These are phyloP conservation scores for Cervus canadensis DNA, from an alignment of 2,113 vertebrate species.

Conservation along the genomic window DNA sequence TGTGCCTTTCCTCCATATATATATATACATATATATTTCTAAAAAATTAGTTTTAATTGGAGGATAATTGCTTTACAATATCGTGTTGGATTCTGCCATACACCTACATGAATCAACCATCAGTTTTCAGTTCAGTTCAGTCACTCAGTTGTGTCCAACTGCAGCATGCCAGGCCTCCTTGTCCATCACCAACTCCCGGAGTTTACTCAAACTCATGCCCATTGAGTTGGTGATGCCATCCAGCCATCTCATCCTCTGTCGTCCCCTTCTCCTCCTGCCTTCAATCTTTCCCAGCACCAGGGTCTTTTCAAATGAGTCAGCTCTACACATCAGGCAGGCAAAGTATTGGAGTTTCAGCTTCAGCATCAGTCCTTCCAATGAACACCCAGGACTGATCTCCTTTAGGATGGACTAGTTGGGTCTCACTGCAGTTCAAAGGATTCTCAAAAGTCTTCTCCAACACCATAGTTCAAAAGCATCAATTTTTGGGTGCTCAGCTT, in stretches of 20 bases:
- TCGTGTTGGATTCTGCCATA: neutral
- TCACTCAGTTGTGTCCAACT: neutral
- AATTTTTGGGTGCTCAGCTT: neutral
- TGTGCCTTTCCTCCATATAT: neutral
- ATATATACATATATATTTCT: no score
- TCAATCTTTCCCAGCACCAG: neutral
- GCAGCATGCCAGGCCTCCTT: neutral
- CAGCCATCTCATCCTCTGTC: neutral
- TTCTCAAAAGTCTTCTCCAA: neutral
- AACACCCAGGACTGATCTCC: neutral
- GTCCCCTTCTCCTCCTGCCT: rapidly evolving
- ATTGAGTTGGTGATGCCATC: neutral
- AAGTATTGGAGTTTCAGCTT: neutral
- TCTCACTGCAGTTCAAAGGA: no score
- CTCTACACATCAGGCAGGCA: neutral
- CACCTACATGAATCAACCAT: neutral
- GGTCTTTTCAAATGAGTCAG: neutral
- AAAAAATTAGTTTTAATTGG: neutral
- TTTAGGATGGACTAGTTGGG: neutral
- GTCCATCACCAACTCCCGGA: neutral
- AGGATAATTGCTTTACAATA: neutral
- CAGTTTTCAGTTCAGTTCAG: neutral
- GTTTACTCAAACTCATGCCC: neutral
- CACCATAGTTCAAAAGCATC: neutral
- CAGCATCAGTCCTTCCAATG: neutral